A percentile compares a stretch with the other conserved stretches of the same genome.
These are phyloP conservation scores for Rotaria macrura DNA, from an alignment of 2,888 invertebrate genomes.

Conservation along the genomic window DNA sequence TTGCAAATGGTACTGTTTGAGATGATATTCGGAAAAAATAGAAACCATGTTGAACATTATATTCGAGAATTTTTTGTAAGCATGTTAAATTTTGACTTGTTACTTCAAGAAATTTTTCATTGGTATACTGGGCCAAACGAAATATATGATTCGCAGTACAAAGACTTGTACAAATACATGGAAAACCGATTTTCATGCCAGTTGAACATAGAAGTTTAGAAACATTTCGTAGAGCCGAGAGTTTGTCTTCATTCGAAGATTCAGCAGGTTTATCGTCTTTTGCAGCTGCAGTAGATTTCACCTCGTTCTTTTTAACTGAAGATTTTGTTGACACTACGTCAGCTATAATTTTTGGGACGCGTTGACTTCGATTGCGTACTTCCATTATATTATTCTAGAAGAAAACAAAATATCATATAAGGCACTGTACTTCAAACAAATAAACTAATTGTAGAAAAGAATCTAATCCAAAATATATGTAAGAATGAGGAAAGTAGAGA, in stretches of 20 bases:
- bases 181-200: not conserved
- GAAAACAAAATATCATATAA: no score
- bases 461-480: no score
- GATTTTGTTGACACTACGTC: not conserved
- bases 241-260: not conserved
- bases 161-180: not conserved
- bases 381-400: not conserved
- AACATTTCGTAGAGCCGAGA: not conserved
- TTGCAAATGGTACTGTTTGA: slow-evolving; percentile 11
- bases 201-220: not conserved
- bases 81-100: not conserved
- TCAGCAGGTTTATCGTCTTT: not conserved
- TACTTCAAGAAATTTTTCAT: slow-evolving; percentile 4
- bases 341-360: not conserved
- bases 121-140: not conserved
- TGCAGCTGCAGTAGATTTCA: not conserved
- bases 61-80: not conserved
- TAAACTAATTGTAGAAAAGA: no score
- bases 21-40: not conserved
- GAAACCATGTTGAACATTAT: not conserved
- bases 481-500: no score
- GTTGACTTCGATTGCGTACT: not conserved
- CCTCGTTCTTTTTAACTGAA: not conserved
- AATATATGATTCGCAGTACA: not conserved
- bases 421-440: no score